A percentile compares a stretch with the other conserved stretches of the same genome.
Conservation (phyloP, 1,140 invertebrate species). For the Oreohelix idahoensis region DNA sequence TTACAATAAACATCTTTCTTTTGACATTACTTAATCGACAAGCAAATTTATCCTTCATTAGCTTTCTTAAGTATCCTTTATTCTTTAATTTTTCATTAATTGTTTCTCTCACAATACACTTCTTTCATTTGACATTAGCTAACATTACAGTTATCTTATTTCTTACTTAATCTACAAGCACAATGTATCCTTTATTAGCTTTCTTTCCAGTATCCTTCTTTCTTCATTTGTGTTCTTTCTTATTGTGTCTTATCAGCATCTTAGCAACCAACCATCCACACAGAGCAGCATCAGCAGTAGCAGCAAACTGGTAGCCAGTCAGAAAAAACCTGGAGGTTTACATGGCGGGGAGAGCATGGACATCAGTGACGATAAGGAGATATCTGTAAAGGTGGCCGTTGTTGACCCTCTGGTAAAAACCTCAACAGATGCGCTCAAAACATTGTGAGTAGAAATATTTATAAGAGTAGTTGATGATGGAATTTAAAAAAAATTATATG, state of each 20-base stretch:
- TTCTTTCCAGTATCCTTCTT: background rate
- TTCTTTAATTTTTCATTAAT: too few species aligned
- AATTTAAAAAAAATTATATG: slow-evolving; percentile 15
- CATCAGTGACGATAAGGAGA: slow-evolving; percentile 38
- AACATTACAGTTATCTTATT: too few species aligned
- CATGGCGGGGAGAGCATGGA: slow-evolving; percentile 54
- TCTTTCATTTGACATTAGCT: too few species aligned
- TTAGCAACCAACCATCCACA: background rate
- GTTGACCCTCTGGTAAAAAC: background rate
- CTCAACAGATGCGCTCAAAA: slow-evolving; percentile 8
- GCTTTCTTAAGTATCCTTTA: too few species aligned
- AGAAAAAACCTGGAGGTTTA: slow-evolving; percentile 48
- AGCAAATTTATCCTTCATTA: too few species aligned
- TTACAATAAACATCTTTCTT: too few species aligned
- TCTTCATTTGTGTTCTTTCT: background rate
- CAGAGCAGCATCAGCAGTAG: background rate
- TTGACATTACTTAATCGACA: too few species aligned
- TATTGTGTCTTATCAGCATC: background rate
- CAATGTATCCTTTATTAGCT: too few species aligned
- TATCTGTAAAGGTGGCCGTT: slow-evolving; percentile 8
- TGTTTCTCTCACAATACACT: too few species aligned
- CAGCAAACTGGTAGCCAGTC: background rate
- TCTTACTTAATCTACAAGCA: too few species aligned
- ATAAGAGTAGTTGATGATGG: background rate
- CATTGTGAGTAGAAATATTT: slow-evolving; percentile 38